Evolutionary conservation across 2,888 invertebrate genomes (phyloP), one percentile per base, ranked within the genome.

Genomic region (Hofmannophila pseudospretella): DNA sequence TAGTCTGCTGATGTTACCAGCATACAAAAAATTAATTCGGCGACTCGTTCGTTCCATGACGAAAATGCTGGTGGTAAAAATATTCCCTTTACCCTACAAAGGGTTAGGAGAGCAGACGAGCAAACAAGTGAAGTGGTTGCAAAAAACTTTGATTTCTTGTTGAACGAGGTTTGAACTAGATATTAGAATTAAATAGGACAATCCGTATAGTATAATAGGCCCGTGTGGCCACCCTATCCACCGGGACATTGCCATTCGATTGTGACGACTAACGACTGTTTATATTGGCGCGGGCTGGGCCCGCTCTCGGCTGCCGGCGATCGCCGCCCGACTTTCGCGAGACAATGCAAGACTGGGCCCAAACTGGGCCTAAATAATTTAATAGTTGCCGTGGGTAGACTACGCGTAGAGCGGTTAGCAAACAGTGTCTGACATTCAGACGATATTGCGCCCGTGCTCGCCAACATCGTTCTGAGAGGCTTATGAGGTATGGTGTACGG

Each of bases 291-390:
- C 42, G 61, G 55, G 54, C 53, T 60, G 16, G 16, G 16, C 16
- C 5, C 5, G 16, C 3, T 3, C 16, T 5, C 16, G 16, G 52
- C 49, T 49, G 54, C 54, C 62, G 49, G 59, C 47, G 46, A 33
- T 37, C 39, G 36, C 39, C 47, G 45, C 39, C 51, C 61, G 71
- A 71, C 68, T 68, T 74, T 69, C 75, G 76, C 81, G 80, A 76
- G 74, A 84, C 84, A 79, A 85, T 80, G 67, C 76, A 68, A 71
- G 68, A 72, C 75, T 63, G 67, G 59, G 63, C 70, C 76, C 77
- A 81, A 81, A 72, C 75, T 63, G 67, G 59, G 63, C 70, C 76
- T 78, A 81, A 81, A 84, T 84, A 80, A 84, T 82, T 76, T 81
- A 79, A 78, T 80, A 80, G 79, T 71, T 67, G 23, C n/a, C n/a